Evolutionary conservation across 2,113 vertebrate species (phyloP).

Genomic region (Brachypteracias leptosomus): DNA sequence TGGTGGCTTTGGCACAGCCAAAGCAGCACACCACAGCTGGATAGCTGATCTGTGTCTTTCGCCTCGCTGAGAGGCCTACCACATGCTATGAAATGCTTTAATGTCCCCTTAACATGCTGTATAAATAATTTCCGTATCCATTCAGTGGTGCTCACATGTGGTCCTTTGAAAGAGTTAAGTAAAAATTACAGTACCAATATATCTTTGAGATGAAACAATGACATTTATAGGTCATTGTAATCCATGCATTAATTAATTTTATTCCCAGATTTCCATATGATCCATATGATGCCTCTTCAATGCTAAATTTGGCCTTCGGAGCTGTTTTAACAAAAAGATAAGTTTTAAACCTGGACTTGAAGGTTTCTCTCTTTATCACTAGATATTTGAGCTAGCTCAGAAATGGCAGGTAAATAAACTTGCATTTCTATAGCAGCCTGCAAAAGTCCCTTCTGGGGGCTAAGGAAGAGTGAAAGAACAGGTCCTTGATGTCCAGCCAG

Average conservation of each 20-base stretch:
- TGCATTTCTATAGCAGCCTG: background rate
- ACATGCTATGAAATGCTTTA: conserved; percentile 55
- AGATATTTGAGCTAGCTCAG: conserved; percentile 22
- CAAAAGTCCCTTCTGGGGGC: background rate
- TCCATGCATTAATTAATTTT: conserved; percentile 73
- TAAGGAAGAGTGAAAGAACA: background rate
- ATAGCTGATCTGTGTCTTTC: conserved; percentile 38
- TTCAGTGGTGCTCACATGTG: conserved; percentile 51
- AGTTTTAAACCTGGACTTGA: conserved; percentile 32
- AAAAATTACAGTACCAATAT: conserved; percentile 55
- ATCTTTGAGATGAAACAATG: conserved; percentile 66
- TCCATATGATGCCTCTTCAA: conserved; percentile 58
- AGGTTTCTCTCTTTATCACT: conserved; percentile 1
- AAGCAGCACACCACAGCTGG: conserved; percentile 40
- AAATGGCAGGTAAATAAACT: conserved; percentile 55
- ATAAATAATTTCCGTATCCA: conserved; percentile 60
- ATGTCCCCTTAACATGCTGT: conserved; percentile 48
- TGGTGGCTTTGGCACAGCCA: conserved; percentile 55
- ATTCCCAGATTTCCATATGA: conserved; percentile 62
- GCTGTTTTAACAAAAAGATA: conserved; percentile 33
- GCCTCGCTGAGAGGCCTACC: conserved; percentile 26
- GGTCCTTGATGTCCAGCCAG: background rate
- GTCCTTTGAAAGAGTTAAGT: conserved; percentile 62
- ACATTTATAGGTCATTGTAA: conserved; percentile 74
- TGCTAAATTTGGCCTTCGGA: conserved; percentile 11